phyloP scores from a whole-genome alignment of 2,888 invertebrate genomes.

The Heliconius erato region DNA sequence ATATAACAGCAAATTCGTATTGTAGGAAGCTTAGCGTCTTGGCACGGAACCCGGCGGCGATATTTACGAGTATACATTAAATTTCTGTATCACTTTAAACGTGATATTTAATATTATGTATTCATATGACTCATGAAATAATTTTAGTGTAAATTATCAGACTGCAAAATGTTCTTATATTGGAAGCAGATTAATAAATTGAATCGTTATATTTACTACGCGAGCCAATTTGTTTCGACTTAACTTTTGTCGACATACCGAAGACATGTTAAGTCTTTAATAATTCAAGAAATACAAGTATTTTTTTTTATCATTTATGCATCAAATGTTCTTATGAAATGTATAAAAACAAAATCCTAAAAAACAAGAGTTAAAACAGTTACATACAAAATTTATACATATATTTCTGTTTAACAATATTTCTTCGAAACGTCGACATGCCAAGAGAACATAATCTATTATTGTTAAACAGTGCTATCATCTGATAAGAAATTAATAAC shows the following conservation, averaged over 20 bases:
- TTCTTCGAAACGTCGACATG: not conserved
- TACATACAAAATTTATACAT: not conserved
- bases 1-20: constrained; percentile 61
- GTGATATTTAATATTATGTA: constrained; percentile 46
- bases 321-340: not conserved
- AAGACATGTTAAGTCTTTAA: not conserved
- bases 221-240: not conserved
- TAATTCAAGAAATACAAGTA: not conserved
- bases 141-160: constrained; percentile 38
- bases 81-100: constrained; percentile 54
- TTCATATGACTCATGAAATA: constrained; percentile 49
- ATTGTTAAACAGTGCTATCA: constrained; percentile 53
- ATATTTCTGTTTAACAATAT: not conserved
- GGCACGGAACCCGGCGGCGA: constrained; percentile 58
- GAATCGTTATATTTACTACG: not conserved
- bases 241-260: not conserved
- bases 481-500: constrained; percentile 62
- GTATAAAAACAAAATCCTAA: too few relatives aligned
- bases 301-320: not conserved
- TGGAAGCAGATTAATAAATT: constrained; percentile 28
- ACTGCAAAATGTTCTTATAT: constrained; percentile 38
- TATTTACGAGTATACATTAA: constrained; percentile 58
- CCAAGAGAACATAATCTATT: constrained; percentile 51
- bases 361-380: not conserved
- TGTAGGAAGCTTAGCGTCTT: constrained; percentile 61